These are phyloP conservation scores for Trichomycterus rosablanca DNA, from an alignment of 2,113 vertebrate species.

Conservation along the genomic window DNA sequence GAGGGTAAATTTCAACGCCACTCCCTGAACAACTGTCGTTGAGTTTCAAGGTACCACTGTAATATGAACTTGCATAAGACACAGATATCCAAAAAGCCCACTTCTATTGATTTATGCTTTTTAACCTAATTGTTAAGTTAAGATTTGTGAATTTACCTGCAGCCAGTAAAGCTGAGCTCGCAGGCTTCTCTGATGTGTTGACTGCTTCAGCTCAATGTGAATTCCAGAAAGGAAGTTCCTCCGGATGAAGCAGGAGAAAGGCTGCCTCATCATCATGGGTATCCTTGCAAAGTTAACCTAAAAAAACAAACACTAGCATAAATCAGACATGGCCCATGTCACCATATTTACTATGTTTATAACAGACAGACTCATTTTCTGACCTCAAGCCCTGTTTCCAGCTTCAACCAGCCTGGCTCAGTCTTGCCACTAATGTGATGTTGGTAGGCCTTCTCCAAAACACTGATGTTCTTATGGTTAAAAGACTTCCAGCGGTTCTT, in stretches of 20 bases:
- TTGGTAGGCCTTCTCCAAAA: constrained; percentile 84
- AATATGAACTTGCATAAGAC: no score
- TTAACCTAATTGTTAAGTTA: no score
- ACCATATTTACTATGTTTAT: background rate
- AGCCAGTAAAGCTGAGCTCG: constrained; percentile 89
- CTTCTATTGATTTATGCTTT: no score
- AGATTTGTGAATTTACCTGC: no score
- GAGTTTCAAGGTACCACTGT: no score
- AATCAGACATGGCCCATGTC: no score
- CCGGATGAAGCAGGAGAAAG: constrained; percentile 73
- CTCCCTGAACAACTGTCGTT: no score
- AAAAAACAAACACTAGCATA: background rate
- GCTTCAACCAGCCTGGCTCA: constrained; percentile 69
- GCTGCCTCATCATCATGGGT: constrained; percentile 85
- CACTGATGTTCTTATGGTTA: constrained; percentile 84
- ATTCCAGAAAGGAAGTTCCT: constrained; percentile 91
- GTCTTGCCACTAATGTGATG: constrained; percentile 56
- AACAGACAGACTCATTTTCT: background rate
- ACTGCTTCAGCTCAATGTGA: constrained; percentile 89
- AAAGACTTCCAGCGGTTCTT: constrained; percentile 92
- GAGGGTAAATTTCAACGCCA: no score
- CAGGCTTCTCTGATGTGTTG: constrained; percentile 85
- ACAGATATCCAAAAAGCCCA: no score
- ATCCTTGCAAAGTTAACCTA: constrained; percentile 82
- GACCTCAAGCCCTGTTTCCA: constrained; percentile 85